phyloP scores from a whole-genome alignment of 2,797 vertebrate species.

The Squalus acanthias region DNA sequence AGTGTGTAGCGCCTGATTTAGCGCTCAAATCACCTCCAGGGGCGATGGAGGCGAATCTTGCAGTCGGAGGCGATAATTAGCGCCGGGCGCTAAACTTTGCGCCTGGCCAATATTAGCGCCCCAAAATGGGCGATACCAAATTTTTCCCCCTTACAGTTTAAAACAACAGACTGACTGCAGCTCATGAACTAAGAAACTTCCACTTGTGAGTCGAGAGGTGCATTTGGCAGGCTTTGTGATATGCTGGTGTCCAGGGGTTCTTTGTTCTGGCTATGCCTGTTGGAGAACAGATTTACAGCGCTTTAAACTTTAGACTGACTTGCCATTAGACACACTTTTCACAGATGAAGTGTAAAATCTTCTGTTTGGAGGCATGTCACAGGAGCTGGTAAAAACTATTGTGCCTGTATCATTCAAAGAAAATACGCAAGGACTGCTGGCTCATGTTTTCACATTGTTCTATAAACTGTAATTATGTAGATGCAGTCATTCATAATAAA shows the following conservation, averaged over 20 bases:
- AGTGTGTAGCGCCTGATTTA: too few species aligned
- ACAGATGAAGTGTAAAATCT: not conserved
- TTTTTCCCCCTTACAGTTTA: not conserved
- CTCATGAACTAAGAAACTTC: not conserved
- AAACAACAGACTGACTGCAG: not conserved
- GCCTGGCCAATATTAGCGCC: too few species aligned
- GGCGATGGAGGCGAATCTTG: too few species aligned
- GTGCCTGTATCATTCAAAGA: not conserved
- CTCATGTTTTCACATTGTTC: not conserved
- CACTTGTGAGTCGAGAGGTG: not conserved
- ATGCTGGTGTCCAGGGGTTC: not conserved
- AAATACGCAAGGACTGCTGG: not conserved
- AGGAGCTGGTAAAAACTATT: not conserved
- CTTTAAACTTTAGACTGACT: not conserved
- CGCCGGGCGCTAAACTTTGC: too few species aligned
- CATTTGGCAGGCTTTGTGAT: not conserved
- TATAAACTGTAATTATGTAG: not conserved
- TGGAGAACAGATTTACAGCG: not conserved
- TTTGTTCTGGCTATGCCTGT: not conserved
- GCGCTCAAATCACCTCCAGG: too few species aligned
- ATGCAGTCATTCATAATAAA: not conserved
- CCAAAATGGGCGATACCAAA: too few species aligned
- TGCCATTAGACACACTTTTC: not conserved
- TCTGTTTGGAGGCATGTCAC: not conserved
- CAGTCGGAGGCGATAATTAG: too few species aligned